A percentile compares a stretch with the other conserved stretches of the same genome.
Evolutionary conservation across 2,888 invertebrate species (phyloP).

Genomic region (Trichogramma evanescens): DNA sequence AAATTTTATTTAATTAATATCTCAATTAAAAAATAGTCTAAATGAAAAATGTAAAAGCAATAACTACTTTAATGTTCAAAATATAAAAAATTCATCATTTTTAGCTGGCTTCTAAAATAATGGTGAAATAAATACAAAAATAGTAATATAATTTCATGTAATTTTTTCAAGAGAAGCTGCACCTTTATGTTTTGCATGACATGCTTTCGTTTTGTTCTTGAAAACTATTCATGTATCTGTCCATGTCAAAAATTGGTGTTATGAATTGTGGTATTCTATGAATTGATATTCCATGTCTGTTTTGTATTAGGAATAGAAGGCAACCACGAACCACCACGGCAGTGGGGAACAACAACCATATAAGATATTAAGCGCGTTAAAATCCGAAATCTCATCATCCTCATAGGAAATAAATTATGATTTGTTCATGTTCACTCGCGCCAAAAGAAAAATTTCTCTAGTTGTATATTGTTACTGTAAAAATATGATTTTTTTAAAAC

Average conservation of each 20-base stretch:
- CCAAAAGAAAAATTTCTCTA: slow-evolving; percentile 2
- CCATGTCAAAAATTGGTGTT: slow-evolving; percentile 8
- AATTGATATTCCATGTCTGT: slow-evolving; percentile 28
- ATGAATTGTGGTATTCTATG: slow-evolving; percentile 9
- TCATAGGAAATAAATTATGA: slow-evolving; percentile 5
- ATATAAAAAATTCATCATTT: neutral
- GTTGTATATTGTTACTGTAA: slow-evolving; percentile 12
- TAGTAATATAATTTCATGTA: slow-evolving; percentile 2
- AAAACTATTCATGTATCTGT: slow-evolving; percentile 16
- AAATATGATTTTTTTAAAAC: slow-evolving; percentile 7
- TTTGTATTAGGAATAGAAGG: slow-evolving; percentile 41
- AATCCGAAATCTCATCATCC: slow-evolving; percentile 2
- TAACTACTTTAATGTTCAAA: no score
- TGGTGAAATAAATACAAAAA: slow-evolving; percentile 2
- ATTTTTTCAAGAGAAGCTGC: neutral
- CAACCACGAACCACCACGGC: slow-evolving; percentile 34
- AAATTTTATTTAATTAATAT: no score
- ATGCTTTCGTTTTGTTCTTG: slow-evolving; percentile 7
- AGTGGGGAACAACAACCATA: slow-evolving; percentile 46
- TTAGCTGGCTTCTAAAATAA: slow-evolving; percentile 2
- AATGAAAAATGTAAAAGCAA: no score
- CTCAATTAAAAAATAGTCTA: no score
- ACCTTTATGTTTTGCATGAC: slow-evolving; percentile 18
- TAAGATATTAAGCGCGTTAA: slow-evolving; percentile 39
- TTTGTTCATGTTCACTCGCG: slow-evolving; percentile 14